Evolutionary conservation across 2,888 invertebrate species (phyloP), one percentile per base, ranked within the genome.

Genomic region (Julus scanicus): DNA sequence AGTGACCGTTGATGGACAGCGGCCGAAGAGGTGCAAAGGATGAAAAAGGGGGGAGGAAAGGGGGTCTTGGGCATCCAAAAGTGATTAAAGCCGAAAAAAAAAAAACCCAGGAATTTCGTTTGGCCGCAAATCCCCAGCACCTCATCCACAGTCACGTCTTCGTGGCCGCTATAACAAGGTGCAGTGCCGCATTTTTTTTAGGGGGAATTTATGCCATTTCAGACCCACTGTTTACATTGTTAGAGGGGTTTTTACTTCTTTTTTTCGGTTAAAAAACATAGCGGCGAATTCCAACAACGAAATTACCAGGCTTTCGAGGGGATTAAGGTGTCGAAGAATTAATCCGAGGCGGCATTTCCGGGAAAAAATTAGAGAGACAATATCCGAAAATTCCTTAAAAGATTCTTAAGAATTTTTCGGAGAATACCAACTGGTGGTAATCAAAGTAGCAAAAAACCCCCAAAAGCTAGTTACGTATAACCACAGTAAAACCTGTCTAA

Each of bases 161-260:
- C 71, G n/a, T 11, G 71, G 13, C n/a, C n/a, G n/a, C 44, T 44
- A 17, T 71, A n/a, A 29, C 2, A 71, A 71, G 71, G 71, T 71
- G 71, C 71, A 29, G n/a, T 20, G 63, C 63, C 63, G 63, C n/a
- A 63, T 71, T 71, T 71, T 71, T 71, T n/a, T n/a, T n/a, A n/a
- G 29, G 71, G 71, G 17, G 20, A 71, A 29, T 20, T 71, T n/a
- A 20, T 71, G 71, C 71, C n/a, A 17, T 20, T 63, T 63, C 63
- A 63, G 17, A 53, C 53, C 53, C 53, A 13, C 8, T 53, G 53
- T 53, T 15, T 11, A 4, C 63, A 20, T 63, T 63, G 29, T 29
- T 71, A 29, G 4, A 11, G 5, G 20, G 20, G 63, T n/a, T n/a
- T n/a, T n/a, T n/a, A n/a, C n/a, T n/a, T n/a, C n/a, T n/a, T n/a